phyloP scores from a whole-genome alignment of 2,888 invertebrate genomes.

The Galerucella calmariensis region DNA sequence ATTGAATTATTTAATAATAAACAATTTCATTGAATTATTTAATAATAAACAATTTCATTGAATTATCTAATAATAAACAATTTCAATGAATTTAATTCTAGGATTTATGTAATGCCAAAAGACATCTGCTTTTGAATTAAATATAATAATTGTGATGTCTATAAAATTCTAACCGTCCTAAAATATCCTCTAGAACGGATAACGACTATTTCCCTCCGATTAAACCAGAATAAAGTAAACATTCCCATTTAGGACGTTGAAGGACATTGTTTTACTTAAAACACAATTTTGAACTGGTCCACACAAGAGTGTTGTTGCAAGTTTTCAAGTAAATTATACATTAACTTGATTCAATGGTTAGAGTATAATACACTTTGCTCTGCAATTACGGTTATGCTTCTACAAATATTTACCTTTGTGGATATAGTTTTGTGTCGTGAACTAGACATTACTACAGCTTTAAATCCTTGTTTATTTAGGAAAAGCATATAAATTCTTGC shows the following conservation, averaged over 20 bases:
- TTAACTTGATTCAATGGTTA: not conserved
- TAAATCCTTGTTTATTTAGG: not conserved
- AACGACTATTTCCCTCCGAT: not conserved
- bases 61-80: too few relatives aligned
- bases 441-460: not conserved
- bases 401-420: constrained; percentile 6
- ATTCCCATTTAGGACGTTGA: not conserved
- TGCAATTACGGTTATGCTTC: constrained; percentile 5
- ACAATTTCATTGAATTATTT: too few relatives aligned
- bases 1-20: too few relatives aligned
- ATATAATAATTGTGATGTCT: not conserved
- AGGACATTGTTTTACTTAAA: not conserved
- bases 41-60: too few relatives aligned
- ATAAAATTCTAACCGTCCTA: not conserved
- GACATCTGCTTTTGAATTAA: not conserved
- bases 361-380: constrained; percentile 8
- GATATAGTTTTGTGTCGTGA: not conserved
- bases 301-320: not conserved
- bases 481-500: not conserved
- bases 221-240: not conserved
- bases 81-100: too few relatives aligned
- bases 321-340: constrained; percentile 2
- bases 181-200: not conserved
- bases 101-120: too few relatives aligned
- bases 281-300: not conserved